Evolutionary conservation across 2,888 invertebrate species (phyloP).

Genomic region (Eupithecia exiguata): DNA sequence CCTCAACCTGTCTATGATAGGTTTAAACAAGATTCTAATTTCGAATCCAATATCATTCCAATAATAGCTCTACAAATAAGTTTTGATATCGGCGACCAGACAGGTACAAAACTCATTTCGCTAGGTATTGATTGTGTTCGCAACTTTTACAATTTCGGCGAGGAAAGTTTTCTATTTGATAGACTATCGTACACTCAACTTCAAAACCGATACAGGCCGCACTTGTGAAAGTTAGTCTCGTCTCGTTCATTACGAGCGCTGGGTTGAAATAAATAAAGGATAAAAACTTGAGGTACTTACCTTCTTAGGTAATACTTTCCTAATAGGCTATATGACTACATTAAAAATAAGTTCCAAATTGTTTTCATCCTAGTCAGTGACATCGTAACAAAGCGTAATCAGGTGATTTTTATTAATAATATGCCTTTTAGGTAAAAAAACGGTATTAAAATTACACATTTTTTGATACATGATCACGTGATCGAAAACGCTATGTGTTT

Average conservation of each 20-base stretch:
- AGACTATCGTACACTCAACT: constrained; percentile 33
- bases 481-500: no score
- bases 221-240: constrained; percentile 36
- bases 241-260: constrained; percentile 31
- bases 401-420: no score
- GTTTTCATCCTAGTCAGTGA: no score
- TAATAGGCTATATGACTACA: no score
- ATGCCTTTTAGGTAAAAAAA: no score
- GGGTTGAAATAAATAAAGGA: constrained; percentile 7
- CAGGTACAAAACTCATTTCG: constrained; percentile 33
- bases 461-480: no score
- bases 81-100: constrained; percentile 15
- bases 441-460: no score
- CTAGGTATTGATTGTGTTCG: constrained; percentile 33
- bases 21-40: background rate
- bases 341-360: no score
- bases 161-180: constrained; percentile 43
- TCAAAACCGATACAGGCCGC: constrained; percentile 38
- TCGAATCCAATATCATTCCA: background rate
- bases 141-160: constrained; percentile 41
- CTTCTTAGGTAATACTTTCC: background rate
- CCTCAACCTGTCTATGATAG: no score
- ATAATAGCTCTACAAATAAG: background rate
- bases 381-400: no score
- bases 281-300: background rate